Conservation (phyloP, 37 sponge, comb jelly and placozoan species). For the Ephydatia muelleri region DNA sequence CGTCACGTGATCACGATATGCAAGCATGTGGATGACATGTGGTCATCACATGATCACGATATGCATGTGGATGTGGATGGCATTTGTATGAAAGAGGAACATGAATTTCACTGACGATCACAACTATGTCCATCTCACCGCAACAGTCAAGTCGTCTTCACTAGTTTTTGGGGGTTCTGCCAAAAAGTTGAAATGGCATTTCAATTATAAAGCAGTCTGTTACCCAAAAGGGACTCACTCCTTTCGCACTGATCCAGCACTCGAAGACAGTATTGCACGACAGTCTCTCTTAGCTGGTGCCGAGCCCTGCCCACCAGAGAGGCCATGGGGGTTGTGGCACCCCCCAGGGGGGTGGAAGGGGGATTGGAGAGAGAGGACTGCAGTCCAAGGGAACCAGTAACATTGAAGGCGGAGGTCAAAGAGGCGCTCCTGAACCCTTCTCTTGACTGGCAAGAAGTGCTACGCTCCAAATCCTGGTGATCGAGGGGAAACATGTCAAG, state of each 20-base stretch:
- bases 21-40: background rate
- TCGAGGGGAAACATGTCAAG: background rate
- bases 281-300: constrained; percentile 33
- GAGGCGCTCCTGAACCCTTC: background rate
- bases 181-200: background rate
- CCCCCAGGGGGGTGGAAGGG: background rate
- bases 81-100: too few species aligned
- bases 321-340: background rate
- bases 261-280: constrained; percentile 75
- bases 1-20: background rate
- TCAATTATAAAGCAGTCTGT: background rate
- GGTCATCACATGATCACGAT: too few species aligned
- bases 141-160: constrained; percentile 29
- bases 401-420: too few species aligned
- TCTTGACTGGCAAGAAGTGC: background rate
- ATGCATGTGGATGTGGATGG: too few species aligned
- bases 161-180: constrained; percentile 13
- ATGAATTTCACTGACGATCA: background rate
- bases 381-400: too few species aligned
- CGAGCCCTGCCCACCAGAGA: background rate
- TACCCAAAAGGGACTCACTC: constrained; percentile 48
- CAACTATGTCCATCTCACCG: constrained; percentile 15
- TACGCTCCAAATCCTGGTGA: background rate
- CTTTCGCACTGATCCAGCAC: constrained; percentile 86
- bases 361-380: background rate